A percentile compares a stretch with the other conserved stretches of the same genome.
phyloP scores from a whole-genome alignment of 2,113 vertebrate genomes.

The Ellobius talpinus region DNA sequence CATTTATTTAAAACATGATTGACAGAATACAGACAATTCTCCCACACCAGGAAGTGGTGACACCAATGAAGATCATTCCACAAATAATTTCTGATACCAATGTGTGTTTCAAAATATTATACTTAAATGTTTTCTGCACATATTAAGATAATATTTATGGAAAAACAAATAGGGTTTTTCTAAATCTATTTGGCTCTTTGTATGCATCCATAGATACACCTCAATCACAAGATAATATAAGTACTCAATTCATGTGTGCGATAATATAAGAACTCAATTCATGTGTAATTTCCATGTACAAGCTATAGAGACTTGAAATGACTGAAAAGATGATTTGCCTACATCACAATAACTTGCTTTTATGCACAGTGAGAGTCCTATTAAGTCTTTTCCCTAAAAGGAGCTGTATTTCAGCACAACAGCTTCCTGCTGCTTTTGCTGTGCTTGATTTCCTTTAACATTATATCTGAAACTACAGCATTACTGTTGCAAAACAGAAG shows the following conservation, averaged over 20 bases:
- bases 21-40: no score
- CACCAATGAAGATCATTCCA: no score
- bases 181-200: neutral
- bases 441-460: constrained; percentile 9
- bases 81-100: neutral
- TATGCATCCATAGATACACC: neutral
- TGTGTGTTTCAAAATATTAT: neutral
- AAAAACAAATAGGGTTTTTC: neutral
- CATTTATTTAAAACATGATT: no score
- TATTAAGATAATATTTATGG: neutral
- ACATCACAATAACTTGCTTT: constrained; percentile 60
- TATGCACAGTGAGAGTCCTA: constrained; percentile 56
- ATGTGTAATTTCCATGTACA: neutral
- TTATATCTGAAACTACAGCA: constrained; percentile 56
- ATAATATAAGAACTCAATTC: neutral
- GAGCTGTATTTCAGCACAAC: constrained; percentile 16
- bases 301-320: constrained; percentile 60
- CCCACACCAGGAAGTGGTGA: neutral
- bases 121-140: neutral
- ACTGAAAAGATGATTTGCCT: constrained; percentile 59
- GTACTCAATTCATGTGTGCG: neutral
- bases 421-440: constrained; percentile 70
- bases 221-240: neutral
- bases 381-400: constrained; percentile 63
- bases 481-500: constrained; percentile 52